Evolutionary conservation across 2,797 vertebrate genomes (phyloP), one percentile per base, ranked within the genome.

Genomic region (Tenualosa ilisha): DNA sequence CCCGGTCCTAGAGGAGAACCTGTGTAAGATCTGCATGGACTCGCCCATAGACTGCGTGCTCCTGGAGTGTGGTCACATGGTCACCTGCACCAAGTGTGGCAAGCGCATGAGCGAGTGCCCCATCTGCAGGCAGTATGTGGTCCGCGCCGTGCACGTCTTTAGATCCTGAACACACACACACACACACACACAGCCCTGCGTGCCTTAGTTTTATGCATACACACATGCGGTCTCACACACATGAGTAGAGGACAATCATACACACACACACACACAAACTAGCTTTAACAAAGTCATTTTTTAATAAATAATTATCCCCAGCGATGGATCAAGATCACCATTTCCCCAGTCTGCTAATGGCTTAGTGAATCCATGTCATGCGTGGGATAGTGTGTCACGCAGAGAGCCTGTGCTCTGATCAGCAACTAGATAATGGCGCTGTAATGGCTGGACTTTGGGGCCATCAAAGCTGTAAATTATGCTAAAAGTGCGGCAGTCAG

Each of bases 11-110:
- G 98, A 99, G 85, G 97, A 98, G 81, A 97, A 96, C 91, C 90
- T 98, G 50, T 99, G 98, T 91, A 97, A 96, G 93, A 97, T 99
- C 95, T 99, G 98, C 86, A 99, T 99, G 98, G 98, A 99, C 24
- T 96, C 94, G 0, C 93, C 97, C 84, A 98, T 97, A 0, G 97
- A 99, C 96, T 99, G 98, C 0, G 97, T 99, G 51, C 95, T 99
- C 83, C 94, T 99, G 86, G 98, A 99, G 82, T 99, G 98, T 0
- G 98, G 98, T 87, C 98, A 99, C 93, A 98, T 99, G 98, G 96
- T 99, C 86, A 99, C 98, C 3, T 99, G 98, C 94, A 98, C 97
- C 85, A 98, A 98, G 93, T 99, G 98, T 0, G 98, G 98, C 72
- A 99, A 98, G 92, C 95, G 97, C 85, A 99, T 99, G 98, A 98